Evolutionary conservation across 2,888 invertebrate species (phyloP).

Genomic region (Scaptomyza reducta): DNA sequence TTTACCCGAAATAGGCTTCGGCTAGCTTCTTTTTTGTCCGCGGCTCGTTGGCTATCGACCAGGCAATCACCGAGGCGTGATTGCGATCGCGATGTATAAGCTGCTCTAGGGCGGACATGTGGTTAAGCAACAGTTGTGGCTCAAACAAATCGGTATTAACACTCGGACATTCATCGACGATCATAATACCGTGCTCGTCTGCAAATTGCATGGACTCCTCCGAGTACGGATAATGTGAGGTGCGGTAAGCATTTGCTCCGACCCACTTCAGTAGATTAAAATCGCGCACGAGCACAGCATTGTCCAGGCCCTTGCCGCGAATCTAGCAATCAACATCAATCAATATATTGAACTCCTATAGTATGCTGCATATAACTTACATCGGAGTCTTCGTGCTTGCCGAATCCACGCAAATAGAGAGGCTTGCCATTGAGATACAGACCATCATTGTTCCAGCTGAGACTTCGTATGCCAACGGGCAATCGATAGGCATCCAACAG

Average conservation of each 20-base stretch:
- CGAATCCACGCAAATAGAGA: slow-evolving; percentile 96
- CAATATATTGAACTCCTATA: background rate
- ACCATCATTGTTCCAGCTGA: slow-evolving; percentile 90
- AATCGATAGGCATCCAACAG: slow-evolving; percentile 90
- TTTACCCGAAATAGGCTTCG: slow-evolving; percentile 91
- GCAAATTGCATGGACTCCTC: slow-evolving; percentile 98
- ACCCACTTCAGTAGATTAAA: slow-evolving; percentile 97
- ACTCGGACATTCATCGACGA: slow-evolving; percentile 97
- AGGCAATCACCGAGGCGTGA: slow-evolving; percentile 96
- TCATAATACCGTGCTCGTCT: slow-evolving; percentile 95
- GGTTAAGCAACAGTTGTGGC: slow-evolving; percentile 89
- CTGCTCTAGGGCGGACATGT: slow-evolving; percentile 93
- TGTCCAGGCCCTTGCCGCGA: slow-evolving; percentile 96
- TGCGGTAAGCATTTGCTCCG: slow-evolving; percentile 96
- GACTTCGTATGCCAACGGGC: slow-evolving; percentile 93
- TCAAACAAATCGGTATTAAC: slow-evolving; percentile 93
- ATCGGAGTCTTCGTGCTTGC: slow-evolving; percentile 97
- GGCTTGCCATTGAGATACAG: slow-evolving; percentile 92
- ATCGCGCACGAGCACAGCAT: slow-evolving; percentile 93
- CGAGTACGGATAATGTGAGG: slow-evolving; percentile 99
- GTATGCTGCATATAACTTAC: slow-evolving; percentile 83
- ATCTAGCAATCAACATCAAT: slow-evolving; percentile 85
- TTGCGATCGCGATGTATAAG: slow-evolving; percentile 96
- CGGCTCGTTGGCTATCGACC: slow-evolving; percentile 99
- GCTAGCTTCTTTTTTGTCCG: slow-evolving; percentile 88